phyloP scores from a whole-genome alignment of 2,888 invertebrate species.

The Osedax frankpressi region DNA sequence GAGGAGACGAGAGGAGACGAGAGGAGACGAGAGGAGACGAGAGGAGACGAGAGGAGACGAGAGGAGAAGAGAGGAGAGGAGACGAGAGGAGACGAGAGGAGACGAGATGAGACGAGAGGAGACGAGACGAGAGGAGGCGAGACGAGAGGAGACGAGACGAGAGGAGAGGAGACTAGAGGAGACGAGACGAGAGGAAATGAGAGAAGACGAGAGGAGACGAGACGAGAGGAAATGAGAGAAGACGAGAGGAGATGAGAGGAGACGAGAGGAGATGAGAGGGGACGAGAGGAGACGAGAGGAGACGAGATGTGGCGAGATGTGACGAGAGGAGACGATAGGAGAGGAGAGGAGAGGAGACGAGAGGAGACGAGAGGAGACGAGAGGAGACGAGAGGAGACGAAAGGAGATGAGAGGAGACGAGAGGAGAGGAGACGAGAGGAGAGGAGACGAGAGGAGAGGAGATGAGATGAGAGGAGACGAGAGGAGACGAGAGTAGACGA shows the following conservation, averaged over 20 bases:
- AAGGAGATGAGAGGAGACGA: too few species aligned
- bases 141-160: conserved; percentile 4
- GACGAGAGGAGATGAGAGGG: conserved; percentile 1
- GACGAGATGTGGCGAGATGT: background rate
- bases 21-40: conserved; percentile 4
- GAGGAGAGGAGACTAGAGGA: conserved; percentile 2
- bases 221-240: background rate
- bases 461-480: too few species aligned
- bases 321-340: conserved; percentile 2
- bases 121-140: conserved; percentile 2
- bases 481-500: too few species aligned
- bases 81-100: conserved; percentile 4
- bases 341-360: too few species aligned
- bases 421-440: too few species aligned
- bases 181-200: conserved; percentile 1
- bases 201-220: conserved; percentile 2
- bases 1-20: conserved; percentile 4
- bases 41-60: conserved; percentile 1
- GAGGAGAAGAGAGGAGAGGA: too few species aligned
- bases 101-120: conserved; percentile 2
- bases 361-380: too few species aligned
- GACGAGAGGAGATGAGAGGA: conserved; percentile 2
- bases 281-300: conserved; percentile 4
- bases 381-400: too few species aligned
- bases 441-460: too few species aligned